A percentile compares a stretch with the other conserved stretches of the same genome.
These are phyloP conservation scores for Metopolophium dirhodum DNA, from an alignment of 1,140 invertebrate species.

Conservation along the genomic window DNA sequence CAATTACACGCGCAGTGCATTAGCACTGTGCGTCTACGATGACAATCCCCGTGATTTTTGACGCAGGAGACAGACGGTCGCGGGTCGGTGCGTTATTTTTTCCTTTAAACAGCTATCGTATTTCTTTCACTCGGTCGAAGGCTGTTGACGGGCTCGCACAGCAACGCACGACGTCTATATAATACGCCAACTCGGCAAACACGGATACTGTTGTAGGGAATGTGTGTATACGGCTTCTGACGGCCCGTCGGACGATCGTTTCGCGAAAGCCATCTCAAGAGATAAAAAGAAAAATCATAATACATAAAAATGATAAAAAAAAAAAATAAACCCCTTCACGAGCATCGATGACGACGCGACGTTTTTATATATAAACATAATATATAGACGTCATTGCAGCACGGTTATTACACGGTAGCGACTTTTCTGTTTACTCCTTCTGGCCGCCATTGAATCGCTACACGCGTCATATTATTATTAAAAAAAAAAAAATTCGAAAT, in stretches of 20 bases:
- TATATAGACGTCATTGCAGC: not conserved
- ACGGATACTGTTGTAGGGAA: too few relatives aligned
- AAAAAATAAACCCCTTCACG: not conserved
- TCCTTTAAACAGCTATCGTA: not conserved
- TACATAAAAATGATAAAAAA: not conserved
- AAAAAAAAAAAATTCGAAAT: not conserved
- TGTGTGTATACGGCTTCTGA: too few relatives aligned
- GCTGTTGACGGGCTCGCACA: not conserved
- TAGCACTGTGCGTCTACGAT: not conserved
- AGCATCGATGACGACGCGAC: not conserved
- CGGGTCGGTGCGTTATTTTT: not conserved
- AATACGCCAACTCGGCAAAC: not conserved
- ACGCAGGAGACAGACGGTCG: not conserved
- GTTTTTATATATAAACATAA: too few relatives aligned
- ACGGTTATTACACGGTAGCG: not conserved
- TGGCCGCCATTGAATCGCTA: not conserved
- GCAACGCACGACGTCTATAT: not conserved
- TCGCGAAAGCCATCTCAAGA: not conserved
- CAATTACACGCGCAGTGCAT: not conserved
- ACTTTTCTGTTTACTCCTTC: not conserved
- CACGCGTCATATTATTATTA: not conserved
- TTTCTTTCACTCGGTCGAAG: not conserved
- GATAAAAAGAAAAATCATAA: not conserved
- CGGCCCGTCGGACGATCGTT: too few relatives aligned
- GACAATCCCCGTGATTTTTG: not conserved